Percentiles rank a stretch among this genome's conserved stretches.
These are phyloP conservation scores for Corythucha ciliata DNA, from an alignment of 2,888 invertebrate genomes.

Conservation along the genomic window DNA sequence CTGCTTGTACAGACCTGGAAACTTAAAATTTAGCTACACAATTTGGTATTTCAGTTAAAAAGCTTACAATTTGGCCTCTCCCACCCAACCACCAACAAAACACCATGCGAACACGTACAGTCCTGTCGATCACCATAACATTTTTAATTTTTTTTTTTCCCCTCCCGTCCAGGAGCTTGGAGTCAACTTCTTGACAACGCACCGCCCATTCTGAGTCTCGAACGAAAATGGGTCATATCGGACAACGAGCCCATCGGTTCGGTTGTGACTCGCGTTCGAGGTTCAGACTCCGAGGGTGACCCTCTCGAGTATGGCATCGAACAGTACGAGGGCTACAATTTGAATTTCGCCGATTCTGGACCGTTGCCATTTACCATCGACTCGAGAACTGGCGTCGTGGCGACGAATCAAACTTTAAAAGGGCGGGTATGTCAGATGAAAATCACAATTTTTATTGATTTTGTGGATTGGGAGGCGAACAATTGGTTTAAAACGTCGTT, in stretches of 20 bases:
- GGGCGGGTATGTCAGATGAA: conserved; percentile 56
- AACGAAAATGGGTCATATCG: conserved; percentile 55
- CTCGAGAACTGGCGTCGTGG: conserved; percentile 62
- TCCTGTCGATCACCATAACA: no score
- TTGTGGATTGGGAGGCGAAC: neutral
- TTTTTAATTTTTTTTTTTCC: no score
- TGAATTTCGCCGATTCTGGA: conserved; percentile 37
- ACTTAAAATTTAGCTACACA: no score
- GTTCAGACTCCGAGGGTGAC: conserved; percentile 52
- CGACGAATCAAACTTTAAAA: conserved; percentile 64
- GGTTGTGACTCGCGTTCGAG: conserved; percentile 56
- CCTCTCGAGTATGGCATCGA: conserved; percentile 60
- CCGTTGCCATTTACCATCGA: conserved; percentile 69
- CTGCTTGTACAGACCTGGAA: no score
- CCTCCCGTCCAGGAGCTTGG: conserved; percentile 21
- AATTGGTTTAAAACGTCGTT: neutral
- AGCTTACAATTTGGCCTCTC: no score
- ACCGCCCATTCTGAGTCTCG: conserved; percentile 26
- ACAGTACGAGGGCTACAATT: conserved; percentile 41
- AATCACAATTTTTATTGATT: neutral
- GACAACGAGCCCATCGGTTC: conserved; percentile 63
- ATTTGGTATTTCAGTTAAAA: no score
- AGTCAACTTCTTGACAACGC: conserved; percentile 17
- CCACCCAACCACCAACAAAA: no score
- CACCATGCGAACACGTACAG: no score